Conservation (phyloP, 2,797 vertebrate species). For the Choloepus didactylus region DNA sequence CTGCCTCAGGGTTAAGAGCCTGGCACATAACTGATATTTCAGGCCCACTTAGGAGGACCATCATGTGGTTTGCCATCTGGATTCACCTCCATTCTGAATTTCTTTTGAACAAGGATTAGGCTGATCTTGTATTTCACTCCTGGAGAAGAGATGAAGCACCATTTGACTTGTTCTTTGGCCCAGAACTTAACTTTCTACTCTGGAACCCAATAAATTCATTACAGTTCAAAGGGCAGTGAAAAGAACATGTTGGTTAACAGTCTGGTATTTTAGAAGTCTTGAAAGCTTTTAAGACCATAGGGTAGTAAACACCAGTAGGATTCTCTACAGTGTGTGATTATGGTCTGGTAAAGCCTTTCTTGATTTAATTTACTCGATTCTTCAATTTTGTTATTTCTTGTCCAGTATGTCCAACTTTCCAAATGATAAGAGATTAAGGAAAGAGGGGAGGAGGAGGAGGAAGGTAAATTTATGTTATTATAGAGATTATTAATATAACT, state of each 20-base stretch:
- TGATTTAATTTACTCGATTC: slow-evolving; percentile 63
- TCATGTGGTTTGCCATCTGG: neutral
- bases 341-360: slow-evolving; percentile 45
- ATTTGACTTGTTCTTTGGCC: neutral
- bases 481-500: slow-evolving; percentile 7
- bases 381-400: slow-evolving; percentile 46
- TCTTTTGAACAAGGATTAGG: neutral
- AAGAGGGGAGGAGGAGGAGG: neutral
- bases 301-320: slow-evolving; percentile 53
- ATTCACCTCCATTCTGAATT: neutral
- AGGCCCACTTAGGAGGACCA: neutral
- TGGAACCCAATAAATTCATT: slow-evolving; percentile 22
- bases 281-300: slow-evolving; percentile 55
- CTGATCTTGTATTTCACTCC: neutral
- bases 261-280: slow-evolving; percentile 19
- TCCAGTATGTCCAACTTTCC: slow-evolving; percentile 61
- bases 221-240: neutral
- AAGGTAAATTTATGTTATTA: slow-evolving; percentile 24
- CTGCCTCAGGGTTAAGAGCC: neutral
- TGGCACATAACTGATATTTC: neutral
- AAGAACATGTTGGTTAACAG: neutral
- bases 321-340: slow-evolving; percentile 38
- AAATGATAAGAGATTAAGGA: slow-evolving; percentile 62
- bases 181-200: slow-evolving; percentile 37
- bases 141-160: neutral